Evolutionary conservation across 2,888 invertebrate species (phyloP), one percentile per base, ranked within the genome.

Genomic region (Oscheius sp.): DNA sequence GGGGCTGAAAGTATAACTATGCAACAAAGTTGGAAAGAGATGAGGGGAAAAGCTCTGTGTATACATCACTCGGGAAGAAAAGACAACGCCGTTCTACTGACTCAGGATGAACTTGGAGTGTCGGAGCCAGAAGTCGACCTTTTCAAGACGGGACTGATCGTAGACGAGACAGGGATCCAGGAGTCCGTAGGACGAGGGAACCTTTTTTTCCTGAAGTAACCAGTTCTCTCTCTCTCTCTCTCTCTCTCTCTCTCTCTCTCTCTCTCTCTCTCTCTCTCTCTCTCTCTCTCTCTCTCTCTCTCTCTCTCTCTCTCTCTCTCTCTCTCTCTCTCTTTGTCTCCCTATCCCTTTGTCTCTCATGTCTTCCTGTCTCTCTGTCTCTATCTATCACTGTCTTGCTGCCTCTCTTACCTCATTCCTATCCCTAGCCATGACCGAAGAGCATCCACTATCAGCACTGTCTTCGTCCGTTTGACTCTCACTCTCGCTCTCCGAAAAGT

Each of bases 61-160:
- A 10, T 59, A 59, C 11, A 21, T 33, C 33, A 59, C 21, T 21
- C 21, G 21, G 21, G 21, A 21, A 0, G 21, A 21, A 21, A 21
- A 21, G 21, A 53, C 2, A 33, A 68, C 33, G 57, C 35, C 3
- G 1, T 35, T 29, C 35, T 37, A 55, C 10, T 60, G 60, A 33
- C 35, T 35, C 2, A 37, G 48, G 33, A 65, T 33, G 47, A 70
- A 70, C 58, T 55, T 33, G 11, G 59, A 59, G n/a, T 55, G 58
- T 7, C 62, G 60, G 1, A 72, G 62, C 72, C 72, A 72, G 1
- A 21, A 51, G 62, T 60, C 72, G 51, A 72, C 72, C 51, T 72
- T 72, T 32, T 72, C 72, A 3, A 55, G 21, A 21, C 72, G 63
- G 32, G 72, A 47, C 32, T 62, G 72, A 29, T 62, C 62, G 53